These are phyloP conservation scores for Threskiornis aethiopicus DNA, from an alignment of 2,797 vertebrate species.

Conservation along the genomic window DNA sequence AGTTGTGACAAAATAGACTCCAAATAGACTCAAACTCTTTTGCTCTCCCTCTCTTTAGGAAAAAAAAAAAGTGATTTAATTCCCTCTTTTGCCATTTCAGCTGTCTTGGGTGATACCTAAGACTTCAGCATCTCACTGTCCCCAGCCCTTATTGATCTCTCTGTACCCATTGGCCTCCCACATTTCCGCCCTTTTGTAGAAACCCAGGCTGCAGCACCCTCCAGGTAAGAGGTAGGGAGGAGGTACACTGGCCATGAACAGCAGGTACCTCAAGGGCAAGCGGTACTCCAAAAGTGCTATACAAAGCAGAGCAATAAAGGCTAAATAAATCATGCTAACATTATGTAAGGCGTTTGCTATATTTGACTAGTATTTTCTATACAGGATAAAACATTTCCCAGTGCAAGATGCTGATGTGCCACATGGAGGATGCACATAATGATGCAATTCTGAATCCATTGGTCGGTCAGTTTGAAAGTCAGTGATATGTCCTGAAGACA, in stretches of 20 bases:
- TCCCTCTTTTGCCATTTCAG: not conserved
- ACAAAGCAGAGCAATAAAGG: not conserved
- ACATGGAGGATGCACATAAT: not conserved
- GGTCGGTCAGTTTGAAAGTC: not conserved
- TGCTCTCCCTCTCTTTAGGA: not conserved
- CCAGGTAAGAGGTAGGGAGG: not conserved
- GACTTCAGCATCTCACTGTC: not conserved
- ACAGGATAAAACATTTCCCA: not conserved
- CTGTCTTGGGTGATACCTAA: not conserved
- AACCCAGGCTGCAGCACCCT: not conserved
- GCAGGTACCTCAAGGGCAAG: not conserved
- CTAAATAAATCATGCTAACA: not conserved
- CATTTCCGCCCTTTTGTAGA: not conserved
- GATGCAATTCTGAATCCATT: not conserved
- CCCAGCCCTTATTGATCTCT: not conserved
- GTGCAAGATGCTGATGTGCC: not conserved
- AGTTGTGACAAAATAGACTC: not conserved
- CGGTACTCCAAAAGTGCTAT: not conserved
- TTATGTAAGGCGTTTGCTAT: not conserved
- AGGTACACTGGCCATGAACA: not conserved
- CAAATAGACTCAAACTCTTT: not conserved
- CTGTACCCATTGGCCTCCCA: not conserved
- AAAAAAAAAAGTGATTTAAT: not conserved
- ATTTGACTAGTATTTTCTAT: not conserved
- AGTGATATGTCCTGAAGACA: not conserved